phyloP scores from a whole-genome alignment of 1,140 invertebrate species.

The Brachystomella parvula region DNA sequence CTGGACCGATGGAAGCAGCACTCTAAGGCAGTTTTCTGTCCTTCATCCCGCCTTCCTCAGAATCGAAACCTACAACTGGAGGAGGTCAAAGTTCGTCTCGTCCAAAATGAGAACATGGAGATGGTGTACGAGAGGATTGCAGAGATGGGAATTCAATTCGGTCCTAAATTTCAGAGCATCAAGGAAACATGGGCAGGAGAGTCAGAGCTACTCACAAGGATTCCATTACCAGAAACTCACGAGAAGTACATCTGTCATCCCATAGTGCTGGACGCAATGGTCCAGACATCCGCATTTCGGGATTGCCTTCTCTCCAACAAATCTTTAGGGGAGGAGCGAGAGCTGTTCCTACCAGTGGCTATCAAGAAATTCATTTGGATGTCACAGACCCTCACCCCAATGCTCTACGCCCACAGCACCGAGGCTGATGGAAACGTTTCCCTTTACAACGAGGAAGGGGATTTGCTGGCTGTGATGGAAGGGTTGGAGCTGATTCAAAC shows the following conservation, averaged over 20 bases:
- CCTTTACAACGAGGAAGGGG: conserved; percentile 5
- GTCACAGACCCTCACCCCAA: background rate
- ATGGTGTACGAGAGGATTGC: conserved; percentile 18
- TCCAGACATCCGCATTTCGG: conserved; percentile 19
- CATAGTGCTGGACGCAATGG: conserved; percentile 22
- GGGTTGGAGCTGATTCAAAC: conserved; percentile 19
- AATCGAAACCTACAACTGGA: background rate
- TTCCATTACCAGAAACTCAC: conserved; percentile 15
- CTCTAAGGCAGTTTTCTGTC: conserved; percentile 13
- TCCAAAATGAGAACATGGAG: background rate
- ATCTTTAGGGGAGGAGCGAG: background rate
- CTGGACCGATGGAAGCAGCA: conserved; percentile 17
- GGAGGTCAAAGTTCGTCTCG: conserved; percentile 4
- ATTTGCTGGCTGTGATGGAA: conserved; percentile 16
- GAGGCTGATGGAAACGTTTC: conserved; percentile 15
- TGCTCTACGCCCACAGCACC: conserved; percentile 10
- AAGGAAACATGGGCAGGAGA: conserved; percentile 11
- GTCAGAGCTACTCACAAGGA: conserved; percentile 13
- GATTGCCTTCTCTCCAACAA: background rate
- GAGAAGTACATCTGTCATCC: conserved; percentile 20
- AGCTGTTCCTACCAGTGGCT: conserved; percentile 20
- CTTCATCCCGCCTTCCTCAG: background rate
- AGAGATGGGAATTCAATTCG: conserved; percentile 26
- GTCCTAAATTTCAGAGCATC: conserved; percentile 23
- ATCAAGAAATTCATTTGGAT: conserved; percentile 24